Evolutionary conservation across 1,140 invertebrate species (phyloP), one percentile per base, ranked within the genome.

Genomic region (Battus philenor): DNA sequence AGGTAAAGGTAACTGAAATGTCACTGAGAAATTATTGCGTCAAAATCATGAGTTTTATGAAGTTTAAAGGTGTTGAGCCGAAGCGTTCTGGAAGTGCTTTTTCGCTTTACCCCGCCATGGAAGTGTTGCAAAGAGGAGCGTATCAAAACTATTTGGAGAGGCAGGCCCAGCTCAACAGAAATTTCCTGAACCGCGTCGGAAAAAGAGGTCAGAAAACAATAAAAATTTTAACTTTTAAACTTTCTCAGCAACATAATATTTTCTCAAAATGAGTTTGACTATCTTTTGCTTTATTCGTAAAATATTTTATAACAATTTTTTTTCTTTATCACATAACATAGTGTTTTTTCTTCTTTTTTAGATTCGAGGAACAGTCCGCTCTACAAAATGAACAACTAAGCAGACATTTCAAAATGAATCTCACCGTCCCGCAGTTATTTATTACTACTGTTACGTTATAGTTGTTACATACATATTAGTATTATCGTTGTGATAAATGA

Each of bases 61-160:
- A 77, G 71, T 74, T 72, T 45, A 61, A 49, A 59, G 50, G 49
- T 30, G 53, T 56, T 15, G 27, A 44, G 22, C 30, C 48, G 47
- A 36, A 44, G 53, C 68, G 72, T 12, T 29, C 60, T 4, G 64
- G 68, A 4, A 63, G 70, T 8, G 54, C 59, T 3, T 58, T 76
- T 47, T 64, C 74, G 41, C 66, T 83, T 47, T 77, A 78, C 32
- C 78, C 78, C 1, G 67, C 78, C 4, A 55, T 68, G 63, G 87
- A 92, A 47, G 73, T 93, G 29, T 73, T 93, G 20, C 78, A 93
- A 48, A 91, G 93, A 75, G 90, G 92, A 15, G 90, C 90, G 22
- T 87, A 90, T 64, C 89, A 91, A 65, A 87, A 89, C 56, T 78
- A 87, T 47, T 76, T 88, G 51, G 88, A 87, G 45, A 87, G 87